A percentile compares a stretch with the other conserved stretches of the same genome.
phyloP scores from a whole-genome alignment of 92 coral and sea anemone species.

The Pocillopora meandrina region DNA sequence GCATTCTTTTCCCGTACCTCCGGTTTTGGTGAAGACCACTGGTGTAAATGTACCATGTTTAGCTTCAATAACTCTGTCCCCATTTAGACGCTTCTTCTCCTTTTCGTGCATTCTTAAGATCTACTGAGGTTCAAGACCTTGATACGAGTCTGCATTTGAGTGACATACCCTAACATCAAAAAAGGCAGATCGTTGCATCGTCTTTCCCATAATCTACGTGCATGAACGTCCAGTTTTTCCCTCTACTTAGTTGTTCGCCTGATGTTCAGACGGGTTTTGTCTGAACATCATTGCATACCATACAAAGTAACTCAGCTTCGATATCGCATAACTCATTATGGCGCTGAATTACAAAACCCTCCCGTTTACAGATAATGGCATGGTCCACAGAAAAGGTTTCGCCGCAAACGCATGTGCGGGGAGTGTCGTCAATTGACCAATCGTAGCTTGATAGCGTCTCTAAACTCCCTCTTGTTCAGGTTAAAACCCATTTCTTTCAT shows the following conservation, averaged over 20 bases:
- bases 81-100: background rate
- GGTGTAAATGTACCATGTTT: background rate
- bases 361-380: conserved; percentile 53
- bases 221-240: conserved; percentile 13
- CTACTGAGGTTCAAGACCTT: too few relatives aligned
- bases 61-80: background rate
- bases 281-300: conserved; percentile 35
- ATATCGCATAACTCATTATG: conserved; percentile 29
- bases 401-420: conserved; percentile 48
- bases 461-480: conserved; percentile 22
- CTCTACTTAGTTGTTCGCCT: conserved; percentile 57
- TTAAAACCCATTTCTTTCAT: background rate
- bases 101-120: too few relatives aligned
- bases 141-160: background rate
- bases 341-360: conserved; percentile 51
- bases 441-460: conserved; percentile 4
- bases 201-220: conserved; percentile 6
- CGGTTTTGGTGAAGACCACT: background rate
- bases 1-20: background rate
- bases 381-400: conserved; percentile 41
- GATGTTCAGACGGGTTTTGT: conserved; percentile 39
- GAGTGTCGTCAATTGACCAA: background rate
- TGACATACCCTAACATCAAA: background rate
- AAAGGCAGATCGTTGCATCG: background rate
- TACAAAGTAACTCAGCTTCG: conserved; percentile 29